Evolutionary conservation across 2,888 invertebrate species (phyloP), one percentile per base, ranked within the genome.

Genomic region (Fabriciana adippe): DNA sequence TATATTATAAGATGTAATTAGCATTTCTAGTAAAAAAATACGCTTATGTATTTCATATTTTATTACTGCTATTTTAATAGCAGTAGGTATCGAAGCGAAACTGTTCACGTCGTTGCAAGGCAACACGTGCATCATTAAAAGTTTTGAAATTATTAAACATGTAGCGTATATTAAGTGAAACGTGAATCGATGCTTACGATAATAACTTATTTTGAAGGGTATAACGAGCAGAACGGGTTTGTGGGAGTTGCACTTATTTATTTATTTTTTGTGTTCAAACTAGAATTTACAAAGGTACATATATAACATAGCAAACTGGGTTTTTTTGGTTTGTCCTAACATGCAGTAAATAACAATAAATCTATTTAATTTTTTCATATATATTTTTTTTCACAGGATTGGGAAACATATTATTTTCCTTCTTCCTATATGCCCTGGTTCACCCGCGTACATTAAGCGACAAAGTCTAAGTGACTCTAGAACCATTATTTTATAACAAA

Each of bases 91-190:
- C 35, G 26, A 16, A 67, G 35, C 48, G 16, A 60, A 67, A 64
- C 31, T 66, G 54, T 60, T 61, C 57, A 35, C 66, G 35, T 59
- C 55, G 35, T 21, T 55, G 64, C 54, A 57, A 67, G 11, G 55
- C 16, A 56, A 67, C 64, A 70, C 53, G 55, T 48, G 64, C 64
- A 48, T 70, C 70, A 65, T 70, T 70, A 70, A 67, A 70, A 67
- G 61, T 67, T 67, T 56, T 26, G n/a, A 53, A 63, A 63, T 60
- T 55, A 55, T 16, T 69, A 3, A 65, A 57, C 31, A 3, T 31
- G 56, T 47, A 54, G 47, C 47, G 50, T 48, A 50, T 63, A 45
- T 54, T 59, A 67, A 53, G 57, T 18, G 53, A 62, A 56, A 61
- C 56, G 21, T 61, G 48, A 65, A 64, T 64, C 51, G 50, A 61